Conservation (phyloP, 2,888 invertebrate genomes). For the Xylota segnis region DNA sequence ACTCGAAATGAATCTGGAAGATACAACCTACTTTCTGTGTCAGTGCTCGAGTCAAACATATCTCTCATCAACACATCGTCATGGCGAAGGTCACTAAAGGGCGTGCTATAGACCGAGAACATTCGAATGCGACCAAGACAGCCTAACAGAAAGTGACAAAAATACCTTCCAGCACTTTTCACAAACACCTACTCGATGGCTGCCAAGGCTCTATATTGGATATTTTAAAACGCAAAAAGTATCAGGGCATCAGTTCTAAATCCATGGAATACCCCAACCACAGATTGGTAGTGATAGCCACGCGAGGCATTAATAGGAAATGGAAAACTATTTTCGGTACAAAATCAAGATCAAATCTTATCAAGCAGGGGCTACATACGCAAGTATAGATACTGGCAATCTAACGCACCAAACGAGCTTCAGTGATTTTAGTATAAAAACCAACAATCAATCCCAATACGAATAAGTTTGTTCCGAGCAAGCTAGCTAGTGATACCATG, state of each 20-base stretch:
- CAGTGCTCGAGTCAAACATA: too few species aligned
- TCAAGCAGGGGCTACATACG: not conserved
- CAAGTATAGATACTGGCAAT: not conserved
- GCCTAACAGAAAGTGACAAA: too few species aligned
- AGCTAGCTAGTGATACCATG: conserved; percentile 74
- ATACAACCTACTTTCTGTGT: too few species aligned
- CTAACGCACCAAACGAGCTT: not conserved
- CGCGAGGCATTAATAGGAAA: not conserved
- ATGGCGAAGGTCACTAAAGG: too few species aligned
- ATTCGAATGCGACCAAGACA: too few species aligned
- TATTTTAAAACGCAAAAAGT: not conserved
- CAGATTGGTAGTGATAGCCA: not conserved
- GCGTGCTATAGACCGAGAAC: too few species aligned
- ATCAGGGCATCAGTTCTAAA: not conserved
- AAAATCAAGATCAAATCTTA: not conserved
- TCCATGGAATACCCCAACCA: not conserved
- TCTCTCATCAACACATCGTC: too few species aligned
- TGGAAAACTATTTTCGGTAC: not conserved
- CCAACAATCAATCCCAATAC: too few species aligned
- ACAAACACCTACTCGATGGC: too few species aligned
- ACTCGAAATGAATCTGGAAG: too few species aligned
- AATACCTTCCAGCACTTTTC: too few species aligned
- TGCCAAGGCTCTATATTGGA: too few species aligned
- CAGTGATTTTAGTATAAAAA: not conserved
- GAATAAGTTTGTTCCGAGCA: not conserved